A percentile compares a stretch with the other conserved stretches of the same genome.
Evolutionary conservation across 2,888 invertebrate species (phyloP).

Genomic region (Harpalus rufipes): DNA sequence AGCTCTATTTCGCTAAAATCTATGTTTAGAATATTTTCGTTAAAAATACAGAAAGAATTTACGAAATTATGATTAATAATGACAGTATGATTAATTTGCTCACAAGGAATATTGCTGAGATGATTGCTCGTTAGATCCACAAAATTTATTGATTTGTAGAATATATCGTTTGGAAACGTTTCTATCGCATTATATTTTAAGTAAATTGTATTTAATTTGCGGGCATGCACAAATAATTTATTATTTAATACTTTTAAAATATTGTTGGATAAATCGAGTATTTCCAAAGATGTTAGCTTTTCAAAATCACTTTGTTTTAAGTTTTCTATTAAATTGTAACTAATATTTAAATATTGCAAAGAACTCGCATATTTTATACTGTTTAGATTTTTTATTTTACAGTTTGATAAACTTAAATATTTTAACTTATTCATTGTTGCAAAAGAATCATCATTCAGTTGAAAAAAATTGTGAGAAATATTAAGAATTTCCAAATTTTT

Average conservation of each 20-base stretch:
- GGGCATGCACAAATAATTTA: background rate
- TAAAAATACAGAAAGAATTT: background rate
- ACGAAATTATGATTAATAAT: background rate
- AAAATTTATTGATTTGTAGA: background rate
- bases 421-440: background rate
- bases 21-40: background rate
- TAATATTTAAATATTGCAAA: background rate
- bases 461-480: background rate
- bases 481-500: background rate
- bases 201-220: background rate
- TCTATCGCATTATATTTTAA: background rate
- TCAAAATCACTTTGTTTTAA: background rate
- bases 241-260: background rate
- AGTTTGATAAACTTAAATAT: background rate
- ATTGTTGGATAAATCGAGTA: slow-evolving; percentile 12
- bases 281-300: background rate
- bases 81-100: background rate
- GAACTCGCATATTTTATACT: background rate
- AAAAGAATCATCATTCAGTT: background rate
- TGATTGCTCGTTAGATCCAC: background rate
- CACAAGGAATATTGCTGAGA: background rate
- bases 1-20: background rate
- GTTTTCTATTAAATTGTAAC: background rate
- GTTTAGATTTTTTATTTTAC: background rate
- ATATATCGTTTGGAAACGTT: background rate